phyloP scores from a whole-genome alignment of 2,888 invertebrate genomes.

The Dasypogon diadema region DNA sequence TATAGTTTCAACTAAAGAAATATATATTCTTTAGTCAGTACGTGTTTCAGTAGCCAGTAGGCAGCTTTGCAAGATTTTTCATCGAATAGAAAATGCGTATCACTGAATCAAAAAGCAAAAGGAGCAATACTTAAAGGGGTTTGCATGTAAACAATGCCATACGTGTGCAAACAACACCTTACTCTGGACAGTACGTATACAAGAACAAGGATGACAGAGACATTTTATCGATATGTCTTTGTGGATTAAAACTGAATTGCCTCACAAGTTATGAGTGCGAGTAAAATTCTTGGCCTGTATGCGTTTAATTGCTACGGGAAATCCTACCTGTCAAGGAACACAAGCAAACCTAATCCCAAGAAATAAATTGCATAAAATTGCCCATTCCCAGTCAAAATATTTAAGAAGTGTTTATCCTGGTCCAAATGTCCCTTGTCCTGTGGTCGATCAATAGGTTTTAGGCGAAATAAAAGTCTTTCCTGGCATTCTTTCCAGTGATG shows the following conservation, averaged over 20 bases:
- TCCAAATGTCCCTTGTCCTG: slow-evolving; percentile 37
- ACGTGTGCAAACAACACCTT: not conserved
- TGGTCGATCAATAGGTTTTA: slow-evolving; percentile 45
- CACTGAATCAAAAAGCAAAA: no score
- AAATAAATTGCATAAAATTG: slow-evolving; percentile 54
- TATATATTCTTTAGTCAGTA: no score
- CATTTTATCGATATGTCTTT: slow-evolving; percentile 47
- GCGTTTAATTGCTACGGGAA: slow-evolving; percentile 51
- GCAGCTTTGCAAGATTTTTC: no score
- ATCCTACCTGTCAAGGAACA: slow-evolving; percentile 49
- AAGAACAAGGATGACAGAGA: not conserved
- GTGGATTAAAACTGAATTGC: slow-evolving; percentile 21
- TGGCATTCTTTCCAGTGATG: slow-evolving; percentile 46
- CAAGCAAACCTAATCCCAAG: slow-evolving; percentile 38
- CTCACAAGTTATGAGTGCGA: not conserved
- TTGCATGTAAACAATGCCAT: no score
- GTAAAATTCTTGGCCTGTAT: not conserved
- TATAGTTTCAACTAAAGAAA: no score
- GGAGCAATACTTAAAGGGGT: no score
- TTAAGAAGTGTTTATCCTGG: slow-evolving; percentile 52
- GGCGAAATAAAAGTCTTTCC: slow-evolving; percentile 38
- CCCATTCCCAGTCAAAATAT: slow-evolving; percentile 53
- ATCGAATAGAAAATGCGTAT: no score
- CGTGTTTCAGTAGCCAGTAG: no score
- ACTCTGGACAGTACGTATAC: not conserved